phyloP scores from a whole-genome alignment of 2,797 vertebrate genomes.

The Crocidura indochinensis region DNA sequence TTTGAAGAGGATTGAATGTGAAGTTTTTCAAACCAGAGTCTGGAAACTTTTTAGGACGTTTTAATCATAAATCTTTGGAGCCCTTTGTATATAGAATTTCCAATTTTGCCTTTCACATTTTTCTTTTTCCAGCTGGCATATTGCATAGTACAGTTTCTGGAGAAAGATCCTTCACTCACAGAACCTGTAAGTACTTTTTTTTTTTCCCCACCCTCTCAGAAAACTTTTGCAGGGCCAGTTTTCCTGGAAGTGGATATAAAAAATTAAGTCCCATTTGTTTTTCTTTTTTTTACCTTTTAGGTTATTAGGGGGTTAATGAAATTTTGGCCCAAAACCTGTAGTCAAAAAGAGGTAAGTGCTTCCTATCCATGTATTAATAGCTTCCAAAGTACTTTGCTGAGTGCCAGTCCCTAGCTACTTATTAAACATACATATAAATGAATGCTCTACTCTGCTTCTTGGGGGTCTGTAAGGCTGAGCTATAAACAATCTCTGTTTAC shows the following conservation, averaged over 20 bases:
- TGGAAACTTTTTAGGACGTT: conserved; percentile 43
- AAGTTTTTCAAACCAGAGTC: conserved; percentile 54
- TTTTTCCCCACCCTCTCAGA: conserved; percentile 50
- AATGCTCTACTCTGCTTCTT: neutral
- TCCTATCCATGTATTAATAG: neutral
- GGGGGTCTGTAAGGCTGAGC: neutral
- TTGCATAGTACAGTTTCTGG: conserved; percentile 99
- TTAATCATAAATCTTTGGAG: conserved; percentile 44
- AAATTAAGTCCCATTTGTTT: conserved; percentile 65
- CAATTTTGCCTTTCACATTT: conserved; percentile 72
- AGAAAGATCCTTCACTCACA: conserved; percentile 99
- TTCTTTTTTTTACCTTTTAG: conserved; percentile 88
- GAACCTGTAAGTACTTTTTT: conserved; percentile 94
- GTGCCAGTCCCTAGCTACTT: neutral
- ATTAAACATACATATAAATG: neutral
- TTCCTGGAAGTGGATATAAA: conserved; percentile 41
- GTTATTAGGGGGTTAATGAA: conserved; percentile 99
- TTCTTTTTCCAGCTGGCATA: conserved; percentile 95
- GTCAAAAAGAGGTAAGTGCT: conserved; percentile 97
- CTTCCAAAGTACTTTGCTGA: neutral
- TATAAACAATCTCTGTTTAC: neutral
- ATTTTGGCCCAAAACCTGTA: conserved; percentile 99
- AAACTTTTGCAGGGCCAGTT: neutral
- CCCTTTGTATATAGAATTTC: conserved; percentile 63
- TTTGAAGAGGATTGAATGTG: conserved; percentile 58